phyloP scores from a whole-genome alignment of 2,888 invertebrate species.

The Eudiplozoon nipponicum region DNA sequence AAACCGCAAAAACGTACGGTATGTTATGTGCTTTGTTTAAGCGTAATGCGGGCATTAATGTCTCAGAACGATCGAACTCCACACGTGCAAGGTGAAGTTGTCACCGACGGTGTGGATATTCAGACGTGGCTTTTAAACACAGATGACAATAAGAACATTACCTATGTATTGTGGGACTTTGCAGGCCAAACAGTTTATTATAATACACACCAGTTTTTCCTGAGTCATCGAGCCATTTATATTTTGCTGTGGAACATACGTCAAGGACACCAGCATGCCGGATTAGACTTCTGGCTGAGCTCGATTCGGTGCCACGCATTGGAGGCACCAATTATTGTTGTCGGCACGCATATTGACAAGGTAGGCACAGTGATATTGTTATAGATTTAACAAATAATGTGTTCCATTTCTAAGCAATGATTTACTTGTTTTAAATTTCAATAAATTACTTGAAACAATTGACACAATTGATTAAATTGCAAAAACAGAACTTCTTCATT shows the following conservation, averaged over 20 bases:
- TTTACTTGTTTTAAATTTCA: too few relatives aligned
- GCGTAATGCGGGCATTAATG: conserved; percentile 22
- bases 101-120: conserved; percentile 28
- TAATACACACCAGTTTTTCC: conserved; percentile 27
- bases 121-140: conserved; percentile 22
- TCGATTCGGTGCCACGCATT: conserved; percentile 25
- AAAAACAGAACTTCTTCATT: too few relatives aligned
- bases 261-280: conserved; percentile 24
- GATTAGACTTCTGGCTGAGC: conserved; percentile 24
- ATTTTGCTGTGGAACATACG: conserved; percentile 23
- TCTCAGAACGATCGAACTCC: conserved; percentile 18
- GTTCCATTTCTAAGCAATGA: too few relatives aligned
- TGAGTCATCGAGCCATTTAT: conserved; percentile 23
- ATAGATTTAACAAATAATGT: too few relatives aligned
- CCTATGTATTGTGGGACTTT: conserved; percentile 26
- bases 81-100: conserved; percentile 19
- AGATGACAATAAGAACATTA: conserved; percentile 19
- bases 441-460: too few relatives aligned
- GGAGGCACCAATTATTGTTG: conserved; percentile 22
- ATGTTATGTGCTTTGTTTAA: too few relatives aligned
- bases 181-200: conserved; percentile 27
- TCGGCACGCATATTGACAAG: conserved; percentile 24
- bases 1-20: too few relatives aligned
- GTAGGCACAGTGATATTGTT: too few relatives aligned
- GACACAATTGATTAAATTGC: too few relatives aligned